phyloP scores from a whole-genome alignment of 2,113 vertebrate genomes.

The Sprattus sprattus region DNA sequence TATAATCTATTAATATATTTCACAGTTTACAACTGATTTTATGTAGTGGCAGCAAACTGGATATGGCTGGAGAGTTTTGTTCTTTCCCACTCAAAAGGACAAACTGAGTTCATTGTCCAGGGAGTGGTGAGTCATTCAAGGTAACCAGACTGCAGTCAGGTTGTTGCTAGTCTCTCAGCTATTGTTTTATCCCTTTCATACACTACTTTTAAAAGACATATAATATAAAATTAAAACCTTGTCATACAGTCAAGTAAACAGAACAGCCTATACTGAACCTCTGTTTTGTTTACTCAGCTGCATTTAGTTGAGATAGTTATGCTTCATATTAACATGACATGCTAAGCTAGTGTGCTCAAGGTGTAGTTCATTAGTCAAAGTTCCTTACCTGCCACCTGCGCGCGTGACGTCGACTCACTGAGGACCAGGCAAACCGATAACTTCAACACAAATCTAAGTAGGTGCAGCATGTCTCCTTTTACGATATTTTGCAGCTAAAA shows the following conservation, averaged over 20 bases:
- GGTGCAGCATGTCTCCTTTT: not conserved
- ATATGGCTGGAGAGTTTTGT: not conserved
- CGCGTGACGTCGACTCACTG: not conserved
- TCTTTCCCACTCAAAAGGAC: not conserved
- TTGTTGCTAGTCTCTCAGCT: not conserved
- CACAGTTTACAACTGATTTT: not conserved
- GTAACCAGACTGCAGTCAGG: not conserved
- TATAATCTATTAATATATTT: not conserved
- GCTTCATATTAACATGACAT: not conserved
- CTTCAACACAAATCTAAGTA: not conserved
- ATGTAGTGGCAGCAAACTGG: not conserved
- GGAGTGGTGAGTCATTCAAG: not conserved
- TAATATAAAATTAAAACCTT: not conserved
- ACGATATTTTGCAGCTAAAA: not conserved
- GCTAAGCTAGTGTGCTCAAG: too few relatives aligned
- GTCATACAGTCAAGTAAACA: not conserved
- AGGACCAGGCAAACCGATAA: not conserved
- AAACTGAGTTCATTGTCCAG: not conserved
- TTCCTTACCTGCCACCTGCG: not conserved
- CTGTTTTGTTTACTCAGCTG: not conserved
- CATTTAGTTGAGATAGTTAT: not conserved
- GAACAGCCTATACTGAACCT: not conserved
- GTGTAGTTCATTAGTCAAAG: not conserved
- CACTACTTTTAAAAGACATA: not conserved
- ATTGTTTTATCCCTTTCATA: not conserved